Conservation (phyloP, 2,888 invertebrate species). For the Mesorhabditis belari region DNA sequence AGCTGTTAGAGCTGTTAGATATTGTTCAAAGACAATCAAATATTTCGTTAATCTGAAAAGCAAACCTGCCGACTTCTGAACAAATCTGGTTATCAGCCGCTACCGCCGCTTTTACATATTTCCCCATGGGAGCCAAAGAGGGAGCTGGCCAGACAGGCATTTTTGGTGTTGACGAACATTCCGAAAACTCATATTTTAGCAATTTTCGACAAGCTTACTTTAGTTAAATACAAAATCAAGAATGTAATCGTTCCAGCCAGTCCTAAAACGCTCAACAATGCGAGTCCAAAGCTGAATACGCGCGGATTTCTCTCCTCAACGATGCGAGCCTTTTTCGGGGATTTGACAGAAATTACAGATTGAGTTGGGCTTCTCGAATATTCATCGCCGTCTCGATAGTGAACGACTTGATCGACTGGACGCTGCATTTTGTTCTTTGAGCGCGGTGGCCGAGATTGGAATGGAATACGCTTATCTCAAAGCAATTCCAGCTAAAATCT, state of each 20-base stretch:
- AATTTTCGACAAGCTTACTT: not conserved
- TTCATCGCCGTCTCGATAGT: no score
- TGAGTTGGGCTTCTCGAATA: no score
- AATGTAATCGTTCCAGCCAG: not conserved
- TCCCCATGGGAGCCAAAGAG: constrained; percentile 12
- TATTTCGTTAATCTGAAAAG: not conserved
- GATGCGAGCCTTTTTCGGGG: not conserved
- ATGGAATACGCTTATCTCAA: no score
- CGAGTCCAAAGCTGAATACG: not conserved
- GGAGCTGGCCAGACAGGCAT: constrained; percentile 4
- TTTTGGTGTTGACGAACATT: not conserved
- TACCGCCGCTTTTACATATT: constrained; percentile 33
- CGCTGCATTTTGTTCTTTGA: no score
- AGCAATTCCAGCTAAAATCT: no score
- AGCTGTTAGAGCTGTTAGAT: no score
- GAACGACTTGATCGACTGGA: no score
- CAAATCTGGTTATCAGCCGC: constrained; percentile 35
- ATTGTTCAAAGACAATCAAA: not conserved
- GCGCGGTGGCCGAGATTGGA: no score
- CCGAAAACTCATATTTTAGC: not conserved
- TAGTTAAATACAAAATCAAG: not conserved
- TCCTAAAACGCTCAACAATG: not conserved
- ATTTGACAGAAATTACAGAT: no score
- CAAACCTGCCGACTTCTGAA: constrained; percentile 37
- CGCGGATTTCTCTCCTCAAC: not conserved